Evolutionary conservation across 2,888 invertebrate species (phyloP), one percentile per base, ranked within the genome.

Genomic region (Ophioninae sp.): DNA sequence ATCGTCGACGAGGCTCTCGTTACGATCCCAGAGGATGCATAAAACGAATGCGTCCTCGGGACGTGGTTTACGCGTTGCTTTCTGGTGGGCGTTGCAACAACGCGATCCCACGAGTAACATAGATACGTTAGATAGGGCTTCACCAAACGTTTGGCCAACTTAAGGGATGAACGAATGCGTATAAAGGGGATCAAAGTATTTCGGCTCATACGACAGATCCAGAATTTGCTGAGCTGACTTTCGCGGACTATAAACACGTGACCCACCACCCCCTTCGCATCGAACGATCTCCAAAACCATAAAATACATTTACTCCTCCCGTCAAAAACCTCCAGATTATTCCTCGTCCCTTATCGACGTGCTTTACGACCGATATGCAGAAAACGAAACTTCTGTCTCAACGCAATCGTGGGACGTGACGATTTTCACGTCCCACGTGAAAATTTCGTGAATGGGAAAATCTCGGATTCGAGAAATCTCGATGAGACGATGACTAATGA

Each of bases 401-500:
- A n/a, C n/a, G n/a, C n/a, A n/a, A n/a, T n/a, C 13, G 10, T 30
- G 30, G 17, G 5, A 17, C 51, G 44, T 44, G 9, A 44, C 7
- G 0, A 13, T 13, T 2, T 44, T 44, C 2, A 13, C 44, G 44
- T 44, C 10, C 9, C 10, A 44, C 44, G 9, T 2, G 13, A 44
- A 44, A 44, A 13, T 44, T 44, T 44, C 10, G 44, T 13, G 10
- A 0, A 13, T 10, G 44, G 44, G 10, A 9, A 44, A 44, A 44
- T 2, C 9, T 13, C 51, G 51, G 10, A 6, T 17, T 1, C 51
- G 41, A 63, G 22, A 17, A 56, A 41, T 13, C 58, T 69, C 68
- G 75, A 86, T 85, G 85, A 84, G 87, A 87, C 86, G 69, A 84
- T 87, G 87, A 88, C 83, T 87, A 88, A 88, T 88, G 87, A 82